Conservation (phyloP, 2,113 vertebrate genomes). For the Copsychus sechellarum region DNA sequence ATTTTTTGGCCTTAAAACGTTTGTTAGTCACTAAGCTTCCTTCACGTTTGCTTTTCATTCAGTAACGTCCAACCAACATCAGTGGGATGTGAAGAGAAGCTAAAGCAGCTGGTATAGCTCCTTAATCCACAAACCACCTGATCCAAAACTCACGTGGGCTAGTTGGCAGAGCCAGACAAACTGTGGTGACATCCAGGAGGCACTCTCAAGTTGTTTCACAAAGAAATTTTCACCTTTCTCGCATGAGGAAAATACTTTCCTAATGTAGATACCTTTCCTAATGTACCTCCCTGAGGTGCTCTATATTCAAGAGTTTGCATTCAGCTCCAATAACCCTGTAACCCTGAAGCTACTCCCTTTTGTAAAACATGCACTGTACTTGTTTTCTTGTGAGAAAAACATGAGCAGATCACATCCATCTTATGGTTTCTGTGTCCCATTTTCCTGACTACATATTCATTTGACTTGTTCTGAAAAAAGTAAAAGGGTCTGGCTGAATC, state of each 20-base stretch:
- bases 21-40: not conserved
- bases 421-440: not conserved
- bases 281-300: not conserved
- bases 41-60: not conserved
- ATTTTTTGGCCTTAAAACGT: not conserved
- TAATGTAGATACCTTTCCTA: not conserved
- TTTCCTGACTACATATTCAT: not conserved
- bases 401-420: not conserved
- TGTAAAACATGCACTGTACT: not conserved
- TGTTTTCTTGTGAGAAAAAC: constrained; percentile 26
- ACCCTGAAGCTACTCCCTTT: constrained; percentile 4
- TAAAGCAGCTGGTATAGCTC: not conserved
- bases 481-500: not conserved
- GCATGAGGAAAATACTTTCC: not conserved
- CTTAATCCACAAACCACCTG: not conserved
- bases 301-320: not conserved
- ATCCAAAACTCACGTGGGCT: rapidly evolving
- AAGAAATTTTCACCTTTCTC: not conserved
- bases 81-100: not conserved
- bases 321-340: not conserved
- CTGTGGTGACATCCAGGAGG: not conserved
- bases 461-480: not conserved
- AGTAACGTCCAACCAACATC: not conserved
- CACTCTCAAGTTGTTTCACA: not conserved
- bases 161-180: not conserved